phyloP scores from a whole-genome alignment of 2,797 vertebrate species.

The Chrosomus eos region DNA sequence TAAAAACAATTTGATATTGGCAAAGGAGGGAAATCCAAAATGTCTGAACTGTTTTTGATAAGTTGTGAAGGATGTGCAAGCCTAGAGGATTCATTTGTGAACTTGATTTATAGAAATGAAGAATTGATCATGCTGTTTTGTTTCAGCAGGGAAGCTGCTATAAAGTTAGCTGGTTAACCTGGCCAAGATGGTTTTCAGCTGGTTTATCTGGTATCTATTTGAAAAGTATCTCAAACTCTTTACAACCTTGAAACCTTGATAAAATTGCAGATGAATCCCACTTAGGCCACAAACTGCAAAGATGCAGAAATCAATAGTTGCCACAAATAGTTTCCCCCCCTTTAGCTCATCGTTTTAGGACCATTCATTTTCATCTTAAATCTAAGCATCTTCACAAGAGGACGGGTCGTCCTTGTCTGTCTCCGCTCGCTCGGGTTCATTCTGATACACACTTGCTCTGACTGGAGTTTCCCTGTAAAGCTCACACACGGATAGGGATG shows the following conservation, averaged over 20 bases:
- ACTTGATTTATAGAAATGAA: not conserved
- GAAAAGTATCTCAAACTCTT: not conserved
- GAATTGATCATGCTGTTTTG: not conserved
- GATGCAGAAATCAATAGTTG: conserved; percentile 18
- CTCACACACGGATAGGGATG: not conserved
- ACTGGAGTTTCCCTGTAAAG: not conserved
- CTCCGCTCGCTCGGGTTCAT: not conserved
- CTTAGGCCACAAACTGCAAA: not conserved
- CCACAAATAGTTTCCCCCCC: not conserved
- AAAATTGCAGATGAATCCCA: not conserved
- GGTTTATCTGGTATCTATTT: not conserved
- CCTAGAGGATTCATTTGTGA: not conserved
- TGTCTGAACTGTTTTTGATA: not conserved
- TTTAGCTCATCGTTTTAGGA: conserved; percentile 6
- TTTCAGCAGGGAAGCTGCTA: not conserved
- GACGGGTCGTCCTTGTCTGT: not conserved
- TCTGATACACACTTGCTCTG: not conserved
- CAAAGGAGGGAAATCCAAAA: not conserved
- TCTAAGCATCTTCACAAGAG: not conserved
- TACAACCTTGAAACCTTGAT: not conserved
- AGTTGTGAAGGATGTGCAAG: not conserved
- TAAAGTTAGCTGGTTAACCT: not conserved
- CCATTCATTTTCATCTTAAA: not conserved
- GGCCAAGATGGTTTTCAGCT: not conserved
- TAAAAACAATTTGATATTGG: not conserved